phyloP scores from a whole-genome alignment of 2,113 vertebrate species.

The Ciconia boyciana region DNA sequence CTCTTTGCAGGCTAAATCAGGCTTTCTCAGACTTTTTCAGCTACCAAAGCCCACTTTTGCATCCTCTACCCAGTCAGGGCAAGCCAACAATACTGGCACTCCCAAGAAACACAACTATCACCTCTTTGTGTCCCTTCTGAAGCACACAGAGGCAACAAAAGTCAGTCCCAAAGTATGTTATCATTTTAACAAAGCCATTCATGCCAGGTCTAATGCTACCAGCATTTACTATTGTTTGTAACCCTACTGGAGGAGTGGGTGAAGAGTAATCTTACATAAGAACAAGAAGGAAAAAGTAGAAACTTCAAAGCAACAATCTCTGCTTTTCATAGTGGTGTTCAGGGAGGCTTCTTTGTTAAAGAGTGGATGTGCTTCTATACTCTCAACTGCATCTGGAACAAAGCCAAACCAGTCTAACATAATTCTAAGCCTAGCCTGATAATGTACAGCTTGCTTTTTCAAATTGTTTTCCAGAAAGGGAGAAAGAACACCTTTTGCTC shows the following conservation, averaged over 20 bases:
- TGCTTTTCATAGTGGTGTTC: not conserved
- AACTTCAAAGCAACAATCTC: not conserved
- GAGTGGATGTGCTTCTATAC: not conserved
- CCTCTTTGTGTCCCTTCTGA: not conserved
- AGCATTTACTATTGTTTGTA: not conserved
- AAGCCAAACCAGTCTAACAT: not conserved
- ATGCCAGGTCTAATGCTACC: not conserved
- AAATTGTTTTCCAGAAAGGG: constrained; percentile 41
- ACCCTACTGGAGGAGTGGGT: not conserved
- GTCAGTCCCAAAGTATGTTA: not conserved
- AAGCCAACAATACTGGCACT: not conserved
- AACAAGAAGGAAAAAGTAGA: not conserved
- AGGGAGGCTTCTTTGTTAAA: not conserved
- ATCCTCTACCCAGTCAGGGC: not conserved
- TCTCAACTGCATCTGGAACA: not conserved
- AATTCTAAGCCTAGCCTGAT: not conserved
- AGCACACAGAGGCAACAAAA: not conserved
- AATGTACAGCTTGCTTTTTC: not conserved
- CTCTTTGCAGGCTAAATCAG: not conserved
- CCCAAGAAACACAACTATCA: not conserved
- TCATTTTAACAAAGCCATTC: not conserved
- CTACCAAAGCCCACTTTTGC: not conserved
- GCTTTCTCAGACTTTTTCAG: not conserved
- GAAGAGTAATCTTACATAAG: not conserved
- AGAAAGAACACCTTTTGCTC: not conserved